phyloP scores from a whole-genome alignment of 2,888 invertebrate species.

The Netelia fuscicornis region DNA sequence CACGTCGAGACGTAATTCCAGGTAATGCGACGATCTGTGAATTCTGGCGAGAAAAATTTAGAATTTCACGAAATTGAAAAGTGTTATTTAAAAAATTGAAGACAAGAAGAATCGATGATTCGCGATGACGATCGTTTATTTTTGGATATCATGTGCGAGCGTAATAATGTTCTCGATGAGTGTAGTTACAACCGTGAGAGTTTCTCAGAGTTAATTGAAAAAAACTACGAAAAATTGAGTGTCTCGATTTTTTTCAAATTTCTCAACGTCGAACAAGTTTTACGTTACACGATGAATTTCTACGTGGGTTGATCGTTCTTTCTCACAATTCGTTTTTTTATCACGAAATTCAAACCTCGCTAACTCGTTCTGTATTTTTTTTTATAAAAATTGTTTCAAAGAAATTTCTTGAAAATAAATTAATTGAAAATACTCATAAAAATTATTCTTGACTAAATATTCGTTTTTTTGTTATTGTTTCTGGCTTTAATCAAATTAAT shows the following conservation, averaged over 20 bases:
- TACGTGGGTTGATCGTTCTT: constrained; percentile 30
- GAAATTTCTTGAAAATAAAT: too few relatives aligned
- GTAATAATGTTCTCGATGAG: constrained; percentile 25
- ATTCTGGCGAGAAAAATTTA: neutral
- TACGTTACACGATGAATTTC: neutral
- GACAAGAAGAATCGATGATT: constrained; percentile 26
- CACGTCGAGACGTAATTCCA: constrained; percentile 20
- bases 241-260: constrained; percentile 3
- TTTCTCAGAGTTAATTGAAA: constrained; percentile 42
- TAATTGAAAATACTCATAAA: neutral
- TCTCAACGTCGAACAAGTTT: constrained; percentile 15
- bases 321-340: constrained; percentile 19
- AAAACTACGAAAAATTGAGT: constrained; percentile 10
- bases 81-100: neutral
- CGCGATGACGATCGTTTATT: constrained; percentile 68
- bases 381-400: too few relatives aligned
- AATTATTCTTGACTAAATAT: constrained; percentile 5
- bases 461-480: neutral
- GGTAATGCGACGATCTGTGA: neutral
- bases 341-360: neutral
- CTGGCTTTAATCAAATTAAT: too few relatives aligned
- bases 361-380: neutral
- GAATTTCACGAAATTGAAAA: constrained; percentile 6
- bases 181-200: constrained; percentile 30
- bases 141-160: constrained; percentile 69